Evolutionary conservation across 2,797 vertebrate genomes (phyloP), one percentile per base, ranked within the genome.

Genomic region (Chelidonichthys spinosus): DNA sequence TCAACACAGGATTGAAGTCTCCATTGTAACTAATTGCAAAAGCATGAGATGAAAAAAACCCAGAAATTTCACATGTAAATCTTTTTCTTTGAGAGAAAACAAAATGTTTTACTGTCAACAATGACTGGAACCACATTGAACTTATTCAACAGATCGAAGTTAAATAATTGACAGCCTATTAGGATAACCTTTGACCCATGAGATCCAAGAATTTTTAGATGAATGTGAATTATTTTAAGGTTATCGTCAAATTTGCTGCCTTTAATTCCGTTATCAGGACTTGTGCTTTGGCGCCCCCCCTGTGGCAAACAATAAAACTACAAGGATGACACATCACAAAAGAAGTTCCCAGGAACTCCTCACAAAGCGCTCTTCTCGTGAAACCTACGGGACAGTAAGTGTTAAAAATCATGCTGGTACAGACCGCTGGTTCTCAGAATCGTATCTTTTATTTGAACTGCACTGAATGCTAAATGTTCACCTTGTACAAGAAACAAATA

Each of bases 401-500:
- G 42, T 25, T 35, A n/a, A 32, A 53, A 83, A 74, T 76, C 69
- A 75, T 69, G 58, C 61, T n/a, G 1, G 50, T 35, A 73, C 71
- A 85, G 79, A 82, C 68, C 2, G 77, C 71, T 61, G 47, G 69
- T 82, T 88, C 83, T 94, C 89, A 90, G 91, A 94, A 93, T 90
- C 85, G 72, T 89, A 87, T 92, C 73, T 93, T 93, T 95, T 97
- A 97, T 97, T 97, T 96, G 96, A 97, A 97, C 96, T 95, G 96
- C 96, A 97, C 96, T 94, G 95, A 96, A 95, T 89, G 94, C 96
- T 97, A 96, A 96, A 96, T 96, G 95, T 96, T 94, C 95, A 96
- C 95, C 94, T 96, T 96, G 89, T 96, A 97, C 96, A 96, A 96
- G 92, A 96, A 97, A 97, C 96, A 95, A 95, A 96, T 95, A 96